phyloP scores from a whole-genome alignment of 1,140 invertebrate species.

The Streblospio benedicti region DNA sequence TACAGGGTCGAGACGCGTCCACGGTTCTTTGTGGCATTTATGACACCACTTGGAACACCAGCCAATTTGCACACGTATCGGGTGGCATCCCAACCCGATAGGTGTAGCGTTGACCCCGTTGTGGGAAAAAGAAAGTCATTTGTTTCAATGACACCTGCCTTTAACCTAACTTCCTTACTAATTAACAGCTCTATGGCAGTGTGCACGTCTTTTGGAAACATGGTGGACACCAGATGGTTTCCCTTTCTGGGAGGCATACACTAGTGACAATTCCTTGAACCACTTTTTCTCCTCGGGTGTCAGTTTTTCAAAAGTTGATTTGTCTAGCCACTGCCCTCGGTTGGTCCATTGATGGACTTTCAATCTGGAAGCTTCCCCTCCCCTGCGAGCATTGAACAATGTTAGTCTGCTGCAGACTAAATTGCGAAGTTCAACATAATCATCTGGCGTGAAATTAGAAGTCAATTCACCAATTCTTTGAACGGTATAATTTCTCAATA shows the following conservation, averaged over 20 bases:
- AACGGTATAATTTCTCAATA: not conserved
- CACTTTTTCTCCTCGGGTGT: not conserved
- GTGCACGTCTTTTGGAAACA: not conserved
- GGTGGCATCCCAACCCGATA: not conserved
- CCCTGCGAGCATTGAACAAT: not conserved
- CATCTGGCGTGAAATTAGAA: not conserved
- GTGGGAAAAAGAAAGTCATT: not conserved
- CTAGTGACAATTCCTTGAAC: not conserved
- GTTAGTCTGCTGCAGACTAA: conserved; percentile 5
- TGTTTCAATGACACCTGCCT: not conserved
- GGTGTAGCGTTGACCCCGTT: not conserved
- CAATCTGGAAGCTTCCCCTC: not conserved
- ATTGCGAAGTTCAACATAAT: not conserved
- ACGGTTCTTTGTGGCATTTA: not conserved
- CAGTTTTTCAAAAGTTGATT: too few species aligned
- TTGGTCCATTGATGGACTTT: not conserved
- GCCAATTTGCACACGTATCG: not conserved
- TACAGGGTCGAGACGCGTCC: not conserved
- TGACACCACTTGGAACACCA: not conserved
- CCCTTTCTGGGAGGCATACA: conserved; percentile 3
- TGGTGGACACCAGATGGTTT: not conserved
- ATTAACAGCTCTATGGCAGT: not conserved
- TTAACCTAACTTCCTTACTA: not conserved
- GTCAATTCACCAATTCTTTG: not conserved
- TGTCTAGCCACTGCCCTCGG: not conserved